Conservation (phyloP, 2,888 invertebrate species). For the Siphonodentalium dalli region DNA sequence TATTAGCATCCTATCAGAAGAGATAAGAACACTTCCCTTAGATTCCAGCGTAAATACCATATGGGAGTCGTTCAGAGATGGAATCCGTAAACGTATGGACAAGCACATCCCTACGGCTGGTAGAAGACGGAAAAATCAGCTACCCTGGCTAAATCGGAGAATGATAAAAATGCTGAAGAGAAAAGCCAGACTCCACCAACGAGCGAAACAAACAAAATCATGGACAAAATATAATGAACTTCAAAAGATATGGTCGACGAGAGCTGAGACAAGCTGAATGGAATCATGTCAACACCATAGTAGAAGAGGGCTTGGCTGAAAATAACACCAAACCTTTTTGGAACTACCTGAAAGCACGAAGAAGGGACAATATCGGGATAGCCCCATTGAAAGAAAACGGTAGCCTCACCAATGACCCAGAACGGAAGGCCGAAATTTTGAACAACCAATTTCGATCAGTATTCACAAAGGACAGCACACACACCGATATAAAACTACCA, state of each 20-base stretch:
- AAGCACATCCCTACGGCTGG: conserved; percentile 1
- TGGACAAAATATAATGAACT: conserved; percentile 8
- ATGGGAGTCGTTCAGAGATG: background rate
- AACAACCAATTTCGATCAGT: conserved; percentile 5
- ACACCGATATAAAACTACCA: no score
- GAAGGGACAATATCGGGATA: conserved; percentile 12
- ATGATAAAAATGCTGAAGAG: background rate
- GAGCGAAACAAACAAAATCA: conserved; percentile 4
- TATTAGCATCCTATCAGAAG: no score
- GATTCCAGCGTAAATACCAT: background rate
- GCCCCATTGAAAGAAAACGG: conserved; percentile 1
- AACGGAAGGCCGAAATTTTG: background rate
- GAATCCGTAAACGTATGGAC: background rate
- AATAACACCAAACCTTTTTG: conserved; percentile 19
- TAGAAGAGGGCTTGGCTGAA: conserved; percentile 9
- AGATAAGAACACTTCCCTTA: no score
- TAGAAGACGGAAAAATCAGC: background rate
- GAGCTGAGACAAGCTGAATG: conserved; percentile 18
- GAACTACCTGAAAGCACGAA: conserved; percentile 17
- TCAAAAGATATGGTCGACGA: conserved; percentile 7
- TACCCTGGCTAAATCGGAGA: background rate
- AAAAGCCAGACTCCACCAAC: conserved; percentile 1
- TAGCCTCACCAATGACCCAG: background rate
- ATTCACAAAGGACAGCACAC: no score
- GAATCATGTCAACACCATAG: conserved; percentile 9